Evolutionary conservation across 2,888 invertebrate genomes (phyloP).

Genomic region (Caenorhabditis panamensis): DNA sequence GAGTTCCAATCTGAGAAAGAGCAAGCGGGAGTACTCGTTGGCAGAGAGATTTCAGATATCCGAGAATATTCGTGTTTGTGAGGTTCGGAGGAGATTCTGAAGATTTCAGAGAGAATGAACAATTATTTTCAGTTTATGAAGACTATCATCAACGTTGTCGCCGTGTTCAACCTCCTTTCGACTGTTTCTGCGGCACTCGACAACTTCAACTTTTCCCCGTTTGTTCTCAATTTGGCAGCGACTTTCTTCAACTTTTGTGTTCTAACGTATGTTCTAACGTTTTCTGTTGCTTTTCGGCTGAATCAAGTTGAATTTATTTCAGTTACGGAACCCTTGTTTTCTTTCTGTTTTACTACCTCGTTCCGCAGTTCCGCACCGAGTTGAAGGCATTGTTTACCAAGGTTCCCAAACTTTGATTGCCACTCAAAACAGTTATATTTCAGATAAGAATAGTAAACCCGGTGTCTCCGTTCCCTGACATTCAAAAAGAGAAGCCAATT

Average conservation of each 20-base stretch:
- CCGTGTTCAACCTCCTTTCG: constrained; percentile 59
- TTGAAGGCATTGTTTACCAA: constrained; percentile 31
- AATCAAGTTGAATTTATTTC: constrained; percentile 8
- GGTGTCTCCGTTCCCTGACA: constrained; percentile 33
- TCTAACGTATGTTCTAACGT: constrained; percentile 28
- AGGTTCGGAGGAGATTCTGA: constrained; percentile 37
- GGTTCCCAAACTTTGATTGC: neutral
- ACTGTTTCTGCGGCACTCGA: constrained; percentile 56
- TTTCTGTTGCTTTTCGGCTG: neutral
- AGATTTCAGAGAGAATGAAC: no score
- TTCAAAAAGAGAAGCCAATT: constrained; percentile 27
- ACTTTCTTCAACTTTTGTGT: constrained; percentile 62
- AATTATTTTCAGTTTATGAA: constrained; percentile 62
- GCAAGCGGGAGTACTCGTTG: constrained; percentile 51
- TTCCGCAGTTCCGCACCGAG: constrained; percentile 36
- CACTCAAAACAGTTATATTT: neutral
- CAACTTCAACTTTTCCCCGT: constrained; percentile 51
- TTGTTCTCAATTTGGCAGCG: constrained; percentile 40
- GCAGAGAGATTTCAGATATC: constrained; percentile 61
- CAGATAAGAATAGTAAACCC: constrained; percentile 48
- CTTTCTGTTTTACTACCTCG: constrained; percentile 43
- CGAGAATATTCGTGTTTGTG: constrained; percentile 61
- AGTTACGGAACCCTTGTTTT: constrained; percentile 58
- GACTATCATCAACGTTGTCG: constrained; percentile 55
- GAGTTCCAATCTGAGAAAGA: constrained; percentile 62